phyloP scores from a whole-genome alignment of 2,113 vertebrate genomes.

The Sander vitreus region DNA sequence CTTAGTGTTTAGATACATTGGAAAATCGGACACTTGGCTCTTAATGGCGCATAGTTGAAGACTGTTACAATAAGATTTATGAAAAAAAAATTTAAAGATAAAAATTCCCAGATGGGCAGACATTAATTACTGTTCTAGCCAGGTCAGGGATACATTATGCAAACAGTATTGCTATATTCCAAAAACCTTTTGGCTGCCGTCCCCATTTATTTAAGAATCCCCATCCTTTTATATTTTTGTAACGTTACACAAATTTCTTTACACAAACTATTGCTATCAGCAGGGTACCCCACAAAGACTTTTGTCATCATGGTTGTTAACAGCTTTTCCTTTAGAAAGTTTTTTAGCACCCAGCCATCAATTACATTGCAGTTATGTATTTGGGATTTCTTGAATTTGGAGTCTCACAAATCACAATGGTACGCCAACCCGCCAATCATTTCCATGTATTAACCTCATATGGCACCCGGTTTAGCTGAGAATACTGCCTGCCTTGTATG shows the following conservation, averaged over 20 bases:
- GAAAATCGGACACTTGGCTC: constrained; percentile 15
- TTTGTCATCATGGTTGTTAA: constrained; percentile 2
- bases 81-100: background rate
- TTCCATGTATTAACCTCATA: constrained; percentile 5
- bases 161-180: constrained; percentile 16
- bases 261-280: constrained; percentile 4
- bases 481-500: constrained; percentile 16
- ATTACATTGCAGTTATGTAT: background rate
- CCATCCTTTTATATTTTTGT: background rate
- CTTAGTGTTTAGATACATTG: constrained; percentile 4
- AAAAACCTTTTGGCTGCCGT: constrained; percentile 37
- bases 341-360: background rate
- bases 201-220: constrained; percentile 25
- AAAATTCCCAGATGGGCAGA: constrained; percentile 11
- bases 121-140: constrained; percentile 16
- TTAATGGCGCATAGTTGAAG: constrained; percentile 14
- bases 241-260: constrained; percentile 27
- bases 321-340: constrained; percentile 4
- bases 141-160: constrained; percentile 18
- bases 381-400: background rate
- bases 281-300: background rate
- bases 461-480: constrained; percentile 22
- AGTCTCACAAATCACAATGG: background rate
- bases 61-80: background rate
- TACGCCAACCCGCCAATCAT: constrained; percentile 1